Evolutionary conservation across 2,113 vertebrate species (phyloP), one percentile per base, ranked within the genome.

Genomic region (Scatophagus argus): DNA sequence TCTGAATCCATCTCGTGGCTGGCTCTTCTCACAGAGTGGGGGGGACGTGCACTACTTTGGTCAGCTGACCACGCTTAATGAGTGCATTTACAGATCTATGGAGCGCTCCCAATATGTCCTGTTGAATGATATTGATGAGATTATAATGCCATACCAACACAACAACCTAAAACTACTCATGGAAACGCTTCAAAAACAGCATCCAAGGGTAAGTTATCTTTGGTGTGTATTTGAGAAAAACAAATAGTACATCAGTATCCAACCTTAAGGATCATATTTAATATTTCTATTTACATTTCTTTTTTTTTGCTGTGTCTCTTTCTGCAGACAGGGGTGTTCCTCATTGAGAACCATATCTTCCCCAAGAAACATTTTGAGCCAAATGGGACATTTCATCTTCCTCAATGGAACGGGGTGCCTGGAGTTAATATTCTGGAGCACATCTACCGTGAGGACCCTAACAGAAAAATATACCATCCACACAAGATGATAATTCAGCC

Each of bases 91-190:
- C 77, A 91, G 94, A 68, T 79, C 89, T 56, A 95, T 94, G 93
- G 87, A 87, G 27, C 65, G 64, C 13, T 93, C 93, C 1, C 90
- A 74, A 74, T 94, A 93, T 10, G 74, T 94, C 56, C 77, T 95
- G 65, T 77, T 96, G 51, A 94, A 94, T 54, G 95, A 96, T 80
- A 92, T 94, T 3, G 95, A 95, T 82, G 95, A 96, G 89, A 95
- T 95, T 54, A 91, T 95, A 39, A 89, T 95, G 88, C 95, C 94
- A 1, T 91, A 94, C 83, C 49, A 93, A 25, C 84, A 95, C 64
- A 2, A 58, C 0, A 19, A 89, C 71, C 89, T 95, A 66, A 87
- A 77, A 62, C 58, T 88, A 32, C 79, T 94, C 77, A 94, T 95
- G 93, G 60, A 0, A 21, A 41, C 14, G 12, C 92, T 96, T 36